Evolutionary conservation across 1,140 invertebrate genomes (phyloP).

Genomic region (Babylonia areolata): DNA sequence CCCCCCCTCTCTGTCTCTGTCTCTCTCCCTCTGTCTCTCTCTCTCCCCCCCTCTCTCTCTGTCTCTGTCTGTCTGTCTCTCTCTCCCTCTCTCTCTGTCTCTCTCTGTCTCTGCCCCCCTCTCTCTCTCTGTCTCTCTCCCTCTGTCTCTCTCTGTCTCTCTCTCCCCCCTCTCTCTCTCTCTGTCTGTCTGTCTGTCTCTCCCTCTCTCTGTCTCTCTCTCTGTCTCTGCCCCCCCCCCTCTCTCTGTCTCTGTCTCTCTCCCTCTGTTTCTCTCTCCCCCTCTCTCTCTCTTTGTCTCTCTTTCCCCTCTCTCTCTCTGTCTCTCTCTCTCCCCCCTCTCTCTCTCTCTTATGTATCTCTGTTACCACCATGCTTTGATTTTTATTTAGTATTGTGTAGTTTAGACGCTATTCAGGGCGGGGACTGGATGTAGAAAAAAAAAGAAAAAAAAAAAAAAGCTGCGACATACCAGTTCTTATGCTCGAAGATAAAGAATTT

Average conservation of each 20-base stretch:
- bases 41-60: not conserved
- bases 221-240: not conserved
- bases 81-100: not conserved
- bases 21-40: not conserved
- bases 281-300: not conserved
- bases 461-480: too few relatives aligned
- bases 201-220: not conserved
- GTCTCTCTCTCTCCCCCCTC: not conserved
- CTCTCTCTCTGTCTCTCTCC: not conserved
- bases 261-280: not conserved
- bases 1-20: not conserved
- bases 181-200: not conserved
- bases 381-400: too few relatives aligned
- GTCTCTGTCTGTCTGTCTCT: not conserved
- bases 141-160: not conserved
- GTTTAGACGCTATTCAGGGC: too few relatives aligned
- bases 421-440: too few relatives aligned
- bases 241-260: not conserved
- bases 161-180: not conserved
- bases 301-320: too few relatives aligned
- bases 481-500: too few relatives aligned
- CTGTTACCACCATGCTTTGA: too few relatives aligned
- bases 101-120: not conserved
- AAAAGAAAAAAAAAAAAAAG: too few relatives aligned
- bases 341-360: not conserved